Evolutionary conservation across 2,113 vertebrate species (phyloP), one percentile per base, ranked within the genome.

Genomic region (Euleptes europaea): DNA sequence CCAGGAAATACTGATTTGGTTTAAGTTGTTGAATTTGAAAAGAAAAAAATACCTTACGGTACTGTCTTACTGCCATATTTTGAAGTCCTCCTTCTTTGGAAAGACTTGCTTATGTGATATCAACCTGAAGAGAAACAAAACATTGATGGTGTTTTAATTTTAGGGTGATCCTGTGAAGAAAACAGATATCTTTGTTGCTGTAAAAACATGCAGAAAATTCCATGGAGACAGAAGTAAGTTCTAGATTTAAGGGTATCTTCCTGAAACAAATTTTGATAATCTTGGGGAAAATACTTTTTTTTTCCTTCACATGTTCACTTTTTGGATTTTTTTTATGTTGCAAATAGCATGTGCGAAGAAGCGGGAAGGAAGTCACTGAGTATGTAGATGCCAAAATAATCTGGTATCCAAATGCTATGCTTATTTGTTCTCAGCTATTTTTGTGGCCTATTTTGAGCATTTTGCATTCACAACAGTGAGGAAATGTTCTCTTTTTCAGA

Each of bases 131-230:
- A 12, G 19, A 66, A 21, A 31, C 31, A 38, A 63, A 33, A 86
- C 1, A 14, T 17, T 17, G 87, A 63, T 92, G 81, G 79, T 8
- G 72, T 76, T 90, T 89, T 91, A 54, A 54, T 93, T 94, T 73
- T 87, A 99, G 98, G 98, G 97, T 89, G 94, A 96, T 76, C 97
- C 98, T 88, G 97, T 98, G 89, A 96, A 97, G 88, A 97, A 95
- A 78, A 96, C 97, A 81, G 96, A 98, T 88, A 86, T 99, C 84
- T 99, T 99, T 95, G 97, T 99, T 90, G 98, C 98, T 77, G 98
- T 99, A 78, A 99, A 99, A 97, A 99, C 98, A 0, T 99, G 98
- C 92, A 95, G 88, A 96, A 99, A 97, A 94, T 99, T 99, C 96
- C 98, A 99, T 88, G 91, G 88, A 84, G 98, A 99, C 80, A 95